These are phyloP conservation scores for Morinoia aosen DNA, from an alignment of 2,888 invertebrate genomes.

Conservation along the genomic window DNA sequence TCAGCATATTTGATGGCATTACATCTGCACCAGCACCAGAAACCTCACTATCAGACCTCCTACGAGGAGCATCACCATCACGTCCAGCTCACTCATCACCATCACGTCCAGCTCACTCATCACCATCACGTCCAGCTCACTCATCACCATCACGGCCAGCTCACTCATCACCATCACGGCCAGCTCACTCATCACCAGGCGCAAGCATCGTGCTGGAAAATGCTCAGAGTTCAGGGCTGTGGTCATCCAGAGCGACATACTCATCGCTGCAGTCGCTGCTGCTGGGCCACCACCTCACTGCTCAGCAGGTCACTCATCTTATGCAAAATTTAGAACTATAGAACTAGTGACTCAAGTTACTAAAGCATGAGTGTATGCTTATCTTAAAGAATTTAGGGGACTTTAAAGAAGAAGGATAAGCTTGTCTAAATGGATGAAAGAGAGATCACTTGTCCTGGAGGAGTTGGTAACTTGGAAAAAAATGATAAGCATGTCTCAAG, in stretches of 20 bases:
- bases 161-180: background rate
- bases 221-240: background rate
- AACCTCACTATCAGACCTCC: background rate
- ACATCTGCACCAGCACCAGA: background rate
- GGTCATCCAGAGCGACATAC: constrained; percentile 30
- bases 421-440: no score
- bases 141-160: no score
- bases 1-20: constrained; percentile 9
- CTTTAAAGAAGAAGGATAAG: no score
- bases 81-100: background rate
- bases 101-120: background rate
- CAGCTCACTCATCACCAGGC: background rate
- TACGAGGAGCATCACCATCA: background rate
- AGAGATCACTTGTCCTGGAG: no score
- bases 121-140: no score
- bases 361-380: no score
- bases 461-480: no score
- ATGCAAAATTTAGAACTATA: no score
- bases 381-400: no score
- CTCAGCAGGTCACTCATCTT: background rate
- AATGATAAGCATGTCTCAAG: no score
- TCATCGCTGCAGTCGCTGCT: constrained; percentile 10
- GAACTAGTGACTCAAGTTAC: no score
- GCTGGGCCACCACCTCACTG: constrained; percentile 30
- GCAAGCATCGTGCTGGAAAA: background rate